phyloP scores from a whole-genome alignment of 2,797 vertebrate genomes.

The Mareca penelope region DNA sequence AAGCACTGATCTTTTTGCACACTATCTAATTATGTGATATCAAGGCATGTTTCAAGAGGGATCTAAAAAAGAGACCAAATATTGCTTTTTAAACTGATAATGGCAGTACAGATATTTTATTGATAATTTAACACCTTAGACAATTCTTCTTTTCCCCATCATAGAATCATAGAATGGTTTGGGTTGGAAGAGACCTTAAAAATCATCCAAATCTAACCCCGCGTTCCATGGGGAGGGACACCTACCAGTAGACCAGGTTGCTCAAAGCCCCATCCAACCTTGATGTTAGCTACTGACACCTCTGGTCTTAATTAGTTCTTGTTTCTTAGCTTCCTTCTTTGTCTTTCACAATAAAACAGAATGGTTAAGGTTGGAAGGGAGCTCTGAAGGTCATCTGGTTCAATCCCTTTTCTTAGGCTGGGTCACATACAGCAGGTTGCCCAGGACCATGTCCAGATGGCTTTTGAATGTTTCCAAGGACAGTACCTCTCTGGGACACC shows the following conservation, averaged over 20 bases:
- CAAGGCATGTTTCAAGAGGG: not conserved
- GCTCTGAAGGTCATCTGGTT: not conserved
- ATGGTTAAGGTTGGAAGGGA: not conserved
- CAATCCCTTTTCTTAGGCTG: not conserved
- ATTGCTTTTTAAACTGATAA: not conserved
- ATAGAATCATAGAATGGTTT: too few relatives aligned
- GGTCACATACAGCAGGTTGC: not conserved
- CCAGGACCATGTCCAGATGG: not conserved
- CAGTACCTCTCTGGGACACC: not conserved
- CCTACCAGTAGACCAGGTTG: too few relatives aligned
- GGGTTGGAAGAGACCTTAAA: too few relatives aligned
- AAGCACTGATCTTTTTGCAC: not conserved
- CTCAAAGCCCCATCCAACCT: too few relatives aligned
- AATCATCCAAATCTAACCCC: too few relatives aligned
- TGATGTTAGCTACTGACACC: not conserved
- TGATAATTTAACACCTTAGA: not conserved
- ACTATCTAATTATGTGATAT: not conserved
- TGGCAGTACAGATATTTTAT: not conserved
- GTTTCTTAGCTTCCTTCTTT: not conserved
- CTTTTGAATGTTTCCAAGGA: not conserved
- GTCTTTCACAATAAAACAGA: not conserved
- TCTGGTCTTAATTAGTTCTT: not conserved
- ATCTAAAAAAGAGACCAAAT: not conserved
- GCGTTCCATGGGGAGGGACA: too few relatives aligned
- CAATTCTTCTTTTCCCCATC: not conserved